Evolutionary conservation across 2,797 vertebrate species (phyloP), one percentile per base, ranked within the genome.

Genomic region (Xerus rutilus): DNA sequence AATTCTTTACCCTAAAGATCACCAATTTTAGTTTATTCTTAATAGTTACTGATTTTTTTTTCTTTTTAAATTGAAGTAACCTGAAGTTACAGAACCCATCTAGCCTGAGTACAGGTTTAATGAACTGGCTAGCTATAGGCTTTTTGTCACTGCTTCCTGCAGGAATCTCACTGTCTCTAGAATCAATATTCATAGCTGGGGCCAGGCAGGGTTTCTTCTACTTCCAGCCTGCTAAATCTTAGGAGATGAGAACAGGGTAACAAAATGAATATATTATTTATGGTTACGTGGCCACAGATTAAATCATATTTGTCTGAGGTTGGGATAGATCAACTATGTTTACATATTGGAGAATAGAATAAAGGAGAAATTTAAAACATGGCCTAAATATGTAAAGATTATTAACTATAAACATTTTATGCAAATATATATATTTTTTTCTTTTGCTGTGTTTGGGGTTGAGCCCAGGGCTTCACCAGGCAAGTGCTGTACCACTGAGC

Each of bases 331-430:
- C 52, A 70, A 25, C 67, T 7, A 20, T 77, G 32, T 92, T 82
- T 91, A 62, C 21, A 21, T 89, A 30, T 39, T 89, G 32, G 20
- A 72, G 32, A 89, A 79, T 62, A 45, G 64, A 52, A 12, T 79
- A 64, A 64, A 89, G 23, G 65, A 82, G 82, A 78, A 73, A 93
- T 45, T 79, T 91, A 32, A 77, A 79, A 84, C 78, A 18, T 81
- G 25, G 15, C 57, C 88, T 91, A 77, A 95, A 39, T 91, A 69
- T 49, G 23, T 67, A 93, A 95, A 86, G 30, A 57, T 65, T 72
- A 39, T 72, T 39, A 72, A 72, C 35, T 72, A 18, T 39, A 21
- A 72, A 39, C 35, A 62, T 62, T 62, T 62, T 62, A 43, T 43
- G 12, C 69, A 72, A 72, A 72, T 39, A 35, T 23, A 10, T 70